These are phyloP conservation scores for Microdon myrmicae DNA, from an alignment of 2,888 invertebrate genomes.

Conservation along the genomic window DNA sequence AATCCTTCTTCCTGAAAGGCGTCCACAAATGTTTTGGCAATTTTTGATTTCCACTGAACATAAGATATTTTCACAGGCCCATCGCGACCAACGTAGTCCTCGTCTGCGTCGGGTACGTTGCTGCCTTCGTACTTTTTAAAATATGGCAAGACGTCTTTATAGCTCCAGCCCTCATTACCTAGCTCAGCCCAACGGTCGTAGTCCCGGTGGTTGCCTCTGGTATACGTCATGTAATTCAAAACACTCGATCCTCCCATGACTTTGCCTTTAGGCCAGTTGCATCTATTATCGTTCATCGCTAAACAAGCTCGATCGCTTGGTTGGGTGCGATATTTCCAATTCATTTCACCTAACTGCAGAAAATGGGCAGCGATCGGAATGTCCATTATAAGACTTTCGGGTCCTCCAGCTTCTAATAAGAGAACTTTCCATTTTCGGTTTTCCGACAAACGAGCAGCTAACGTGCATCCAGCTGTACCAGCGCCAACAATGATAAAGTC, in stretches of 20 bases:
- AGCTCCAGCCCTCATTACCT: slow-evolving; percentile 81
- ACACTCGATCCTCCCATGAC: slow-evolving; percentile 85
- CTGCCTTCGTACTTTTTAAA: slow-evolving; percentile 83
- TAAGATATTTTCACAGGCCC: slow-evolving; percentile 72
- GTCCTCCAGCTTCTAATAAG: slow-evolving; percentile 78
- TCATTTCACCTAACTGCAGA: slow-evolving; percentile 75
- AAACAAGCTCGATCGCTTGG: slow-evolving; percentile 78
- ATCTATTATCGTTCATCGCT: slow-evolving; percentile 79
- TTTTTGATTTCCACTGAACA: slow-evolving; percentile 70
- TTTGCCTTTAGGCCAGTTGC: slow-evolving; percentile 84
- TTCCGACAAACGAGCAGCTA: slow-evolving; percentile 80
- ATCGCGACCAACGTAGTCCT: slow-evolving; percentile 68
- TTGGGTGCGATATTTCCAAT: slow-evolving; percentile 85
- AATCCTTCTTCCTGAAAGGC: slow-evolving; percentile 74
- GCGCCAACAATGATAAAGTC: slow-evolving; percentile 84
- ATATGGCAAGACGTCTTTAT: slow-evolving; percentile 77
- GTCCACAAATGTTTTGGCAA: slow-evolving; percentile 74
- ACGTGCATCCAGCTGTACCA: slow-evolving; percentile 81
- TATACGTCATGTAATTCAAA: slow-evolving; percentile 84
- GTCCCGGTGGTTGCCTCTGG: slow-evolving; percentile 76
- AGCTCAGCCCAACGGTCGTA: slow-evolving; percentile 80
- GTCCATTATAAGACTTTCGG: slow-evolving; percentile 80
- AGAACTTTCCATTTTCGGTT: slow-evolving; percentile 74
- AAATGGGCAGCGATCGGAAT: slow-evolving; percentile 79
- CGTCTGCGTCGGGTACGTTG: slow-evolving; percentile 69